Base-by-base conservation (phyloP, 2,113 vertebrate species). In the Aramus guarauna region DNA sequence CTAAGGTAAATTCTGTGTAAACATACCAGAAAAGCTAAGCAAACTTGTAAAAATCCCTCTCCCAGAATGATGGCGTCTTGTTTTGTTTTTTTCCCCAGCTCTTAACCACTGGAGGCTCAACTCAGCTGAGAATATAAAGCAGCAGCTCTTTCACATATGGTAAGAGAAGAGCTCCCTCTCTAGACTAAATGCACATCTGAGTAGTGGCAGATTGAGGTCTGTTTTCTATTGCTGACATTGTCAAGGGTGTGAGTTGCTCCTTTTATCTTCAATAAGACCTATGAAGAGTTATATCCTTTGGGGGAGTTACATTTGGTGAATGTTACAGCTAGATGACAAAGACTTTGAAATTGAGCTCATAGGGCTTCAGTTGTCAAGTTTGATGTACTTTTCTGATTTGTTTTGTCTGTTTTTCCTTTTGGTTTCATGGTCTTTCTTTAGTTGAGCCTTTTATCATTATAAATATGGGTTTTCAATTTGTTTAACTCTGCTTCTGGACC, bases 41-140 rank as follows among this genome's bases (percentile, higher is more conserved):
- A n/a, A 48, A 47, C 27, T 17, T 55, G 8, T 39, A 68, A 83
- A 36, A 76, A 43, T 39, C 5, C 8, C 11, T 43, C 89, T 77
- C 3, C 21, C 45, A 22, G 15, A 39, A 74, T 16, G 14, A 21
- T 76, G 10, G 9, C 0, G 0, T 4, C 12, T 13, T 62, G 2
- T 11, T 47, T 34, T 29, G 14, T 4, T 3, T 4, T 8, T 15
- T 5, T 4, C 20, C 37, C 21, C 24, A 11, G 16, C 22, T 86
- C 7, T 59, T 59, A 59, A 30, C 18, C 27, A 20, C 27, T 48
- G 82, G 18, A 34, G 9, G 59, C 15, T 72, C 21, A 47, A 0
- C 26, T 73, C 26, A 6, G 9, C 26, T 22, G n/a, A 86, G 73
- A 76, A 32, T 11, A 26, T 10, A 16, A 73, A 59, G 64, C 2